A percentile compares a stretch with the other conserved stretches of the same genome.
Conservation (phyloP, 2,797 vertebrate species). For the Smutsia temminckii region DNA sequence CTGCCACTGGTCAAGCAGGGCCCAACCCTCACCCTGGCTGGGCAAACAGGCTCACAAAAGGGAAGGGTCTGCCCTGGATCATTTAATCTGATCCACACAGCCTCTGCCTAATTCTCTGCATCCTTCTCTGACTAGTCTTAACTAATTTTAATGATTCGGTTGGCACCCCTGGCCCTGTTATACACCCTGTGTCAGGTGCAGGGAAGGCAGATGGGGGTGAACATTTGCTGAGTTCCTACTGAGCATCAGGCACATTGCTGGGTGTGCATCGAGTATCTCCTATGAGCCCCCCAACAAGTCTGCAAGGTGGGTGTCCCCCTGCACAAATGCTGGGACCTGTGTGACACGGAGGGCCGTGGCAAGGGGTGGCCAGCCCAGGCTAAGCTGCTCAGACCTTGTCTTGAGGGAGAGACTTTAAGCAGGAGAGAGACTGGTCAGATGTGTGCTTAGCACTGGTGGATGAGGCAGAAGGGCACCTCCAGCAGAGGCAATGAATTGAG, state of each 20-base stretch:
- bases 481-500: neutral
- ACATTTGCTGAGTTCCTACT: neutral
- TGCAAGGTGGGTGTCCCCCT: neutral
- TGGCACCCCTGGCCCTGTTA: neutral
- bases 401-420: neutral
- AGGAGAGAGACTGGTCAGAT: neutral
- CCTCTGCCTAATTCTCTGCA: neutral
- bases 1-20: neutral
- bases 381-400: neutral
- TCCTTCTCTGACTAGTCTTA: neutral
- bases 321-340: neutral
- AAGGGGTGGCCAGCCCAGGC: neutral
- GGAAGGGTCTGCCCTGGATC: neutral
- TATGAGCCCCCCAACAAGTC: neutral
- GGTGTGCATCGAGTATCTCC: neutral
- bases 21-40: neutral
- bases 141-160: neutral
- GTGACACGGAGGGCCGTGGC: neutral
- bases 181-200: neutral
- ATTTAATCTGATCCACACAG: neutral
- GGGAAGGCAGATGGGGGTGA: neutral
- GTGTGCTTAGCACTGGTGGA: neutral
- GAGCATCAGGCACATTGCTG: neutral
- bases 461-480: neutral
- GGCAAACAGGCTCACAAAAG: neutral